These are phyloP conservation scores for Halichoerus grypus DNA, from an alignment of 2,113 vertebrate genomes.

Conservation along the genomic window DNA sequence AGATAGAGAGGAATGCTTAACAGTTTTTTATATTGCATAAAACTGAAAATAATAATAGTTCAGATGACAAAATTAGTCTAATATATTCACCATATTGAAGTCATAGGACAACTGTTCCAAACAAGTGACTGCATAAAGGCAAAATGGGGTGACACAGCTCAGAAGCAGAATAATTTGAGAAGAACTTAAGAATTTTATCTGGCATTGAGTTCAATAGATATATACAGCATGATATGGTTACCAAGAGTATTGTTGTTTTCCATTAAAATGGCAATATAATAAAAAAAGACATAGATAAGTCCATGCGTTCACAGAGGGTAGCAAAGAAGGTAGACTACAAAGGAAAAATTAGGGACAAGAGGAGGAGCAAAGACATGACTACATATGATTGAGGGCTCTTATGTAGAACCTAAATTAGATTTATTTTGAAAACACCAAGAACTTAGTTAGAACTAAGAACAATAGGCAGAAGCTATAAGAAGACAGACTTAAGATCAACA, in stretches of 20 bases:
- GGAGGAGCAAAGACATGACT: neutral
- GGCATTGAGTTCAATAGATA: neutral
- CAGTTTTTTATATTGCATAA: neutral
- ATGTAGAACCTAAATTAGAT: neutral
- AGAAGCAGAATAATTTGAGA: neutral
- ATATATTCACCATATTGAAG: conserved; percentile 27
- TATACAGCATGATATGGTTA: neutral
- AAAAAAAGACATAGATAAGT: neutral
- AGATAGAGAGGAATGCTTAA: neutral
- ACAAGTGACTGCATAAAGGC: neutral
- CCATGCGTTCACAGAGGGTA: neutral
- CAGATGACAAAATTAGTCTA: neutral
- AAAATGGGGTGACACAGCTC: neutral
- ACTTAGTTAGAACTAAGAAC: neutral
- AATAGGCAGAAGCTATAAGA: neutral
- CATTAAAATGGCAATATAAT: neutral
- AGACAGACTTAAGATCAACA: neutral
- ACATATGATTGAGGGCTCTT: neutral
- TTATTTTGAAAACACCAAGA: neutral
- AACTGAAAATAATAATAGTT: conserved; percentile 26
- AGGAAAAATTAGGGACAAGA: neutral
- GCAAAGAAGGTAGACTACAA: neutral
- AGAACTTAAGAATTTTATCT: neutral
- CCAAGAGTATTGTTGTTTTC: neutral
- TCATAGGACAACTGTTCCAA: neutral